Evolutionary conservation across 2,888 invertebrate species (phyloP).

Genomic region (Nomada hirtipes): DNA sequence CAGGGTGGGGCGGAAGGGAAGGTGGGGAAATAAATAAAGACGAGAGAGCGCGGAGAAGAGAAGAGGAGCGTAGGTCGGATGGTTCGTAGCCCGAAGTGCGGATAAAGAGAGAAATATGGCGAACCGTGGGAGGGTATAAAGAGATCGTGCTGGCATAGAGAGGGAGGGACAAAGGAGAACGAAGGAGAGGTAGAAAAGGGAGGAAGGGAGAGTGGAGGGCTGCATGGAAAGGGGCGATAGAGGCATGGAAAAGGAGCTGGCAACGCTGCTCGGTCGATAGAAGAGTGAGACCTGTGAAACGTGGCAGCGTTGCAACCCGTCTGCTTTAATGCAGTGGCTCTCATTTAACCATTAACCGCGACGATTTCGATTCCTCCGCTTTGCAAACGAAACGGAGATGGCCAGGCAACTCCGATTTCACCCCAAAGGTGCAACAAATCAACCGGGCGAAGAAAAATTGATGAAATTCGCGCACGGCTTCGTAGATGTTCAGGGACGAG

Average conservation of each 20-base stretch:
- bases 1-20: conserved; percentile 7
- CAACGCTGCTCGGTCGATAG: conserved; percentile 84
- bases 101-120: conserved; percentile 68
- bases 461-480: no score
- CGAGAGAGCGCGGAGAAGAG: conserved; percentile 44
- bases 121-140: conserved; percentile 43
- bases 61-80: conserved; percentile 57
- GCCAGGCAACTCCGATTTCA: not conserved
- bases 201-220: conserved; percentile 65
- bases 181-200: conserved; percentile 60
- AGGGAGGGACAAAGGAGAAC: conserved; percentile 58
- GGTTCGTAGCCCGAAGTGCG: conserved; percentile 59
- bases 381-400: not conserved
- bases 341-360: conserved; percentile 41
- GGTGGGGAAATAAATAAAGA: conserved; percentile 36
- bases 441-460: no score
- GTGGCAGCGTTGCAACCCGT: conserved; percentile 81
- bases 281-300: conserved; percentile 78
- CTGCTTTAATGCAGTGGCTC: conserved; percentile 76
- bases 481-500: no score
- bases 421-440: no score
- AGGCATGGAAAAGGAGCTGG: conserved; percentile 80
- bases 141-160: conserved; percentile 35
- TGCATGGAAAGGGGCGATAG: conserved; percentile 80
- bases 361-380: not conserved